phyloP scores from a whole-genome alignment of 1,140 invertebrate species.

The Sesamia nonagrioides region DNA sequence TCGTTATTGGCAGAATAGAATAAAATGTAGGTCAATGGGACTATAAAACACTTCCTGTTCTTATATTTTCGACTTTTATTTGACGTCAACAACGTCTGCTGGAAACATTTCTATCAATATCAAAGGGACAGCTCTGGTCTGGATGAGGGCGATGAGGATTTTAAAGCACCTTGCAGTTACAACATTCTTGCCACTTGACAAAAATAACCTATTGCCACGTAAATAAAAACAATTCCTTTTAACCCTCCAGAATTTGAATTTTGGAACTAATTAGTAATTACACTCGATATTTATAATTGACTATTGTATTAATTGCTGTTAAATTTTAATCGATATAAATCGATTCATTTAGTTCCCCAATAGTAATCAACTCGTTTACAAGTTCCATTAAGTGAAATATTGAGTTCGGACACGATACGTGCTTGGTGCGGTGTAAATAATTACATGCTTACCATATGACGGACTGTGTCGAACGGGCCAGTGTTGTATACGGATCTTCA shows the following conservation, averaged over 20 bases:
- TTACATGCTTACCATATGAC: conserved; percentile 34
- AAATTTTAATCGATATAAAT: conserved; percentile 37
- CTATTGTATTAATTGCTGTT: conserved; percentile 44
- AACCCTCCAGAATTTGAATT: conserved; percentile 1
- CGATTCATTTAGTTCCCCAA: conserved; percentile 38
- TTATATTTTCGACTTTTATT: conserved; percentile 45
- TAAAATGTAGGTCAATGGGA: conserved; percentile 48
- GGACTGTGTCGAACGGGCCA: conserved; percentile 7
- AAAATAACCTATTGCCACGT: background rate
- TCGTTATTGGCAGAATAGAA: conserved; percentile 37
- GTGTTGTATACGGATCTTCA: conserved; percentile 1
- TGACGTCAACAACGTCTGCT: conserved; percentile 36
- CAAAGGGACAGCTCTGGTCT: conserved; percentile 26
- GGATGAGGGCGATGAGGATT: conserved; percentile 1
- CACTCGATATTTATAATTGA: conserved; percentile 28
- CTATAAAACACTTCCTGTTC: conserved; percentile 48
- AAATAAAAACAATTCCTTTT: background rate
- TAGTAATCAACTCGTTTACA: conserved; percentile 34
- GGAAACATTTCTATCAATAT: conserved; percentile 38
- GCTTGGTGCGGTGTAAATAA: conserved; percentile 10
- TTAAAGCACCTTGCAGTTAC: conserved; percentile 4
- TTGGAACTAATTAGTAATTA: conserved; percentile 32
- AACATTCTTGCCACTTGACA: conserved; percentile 21
- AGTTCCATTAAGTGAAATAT: conserved; percentile 42
- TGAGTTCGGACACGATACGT: conserved; percentile 43